phyloP scores from a whole-genome alignment of 2,888 invertebrate genomes.

The Stramonita haemastoma region DNA sequence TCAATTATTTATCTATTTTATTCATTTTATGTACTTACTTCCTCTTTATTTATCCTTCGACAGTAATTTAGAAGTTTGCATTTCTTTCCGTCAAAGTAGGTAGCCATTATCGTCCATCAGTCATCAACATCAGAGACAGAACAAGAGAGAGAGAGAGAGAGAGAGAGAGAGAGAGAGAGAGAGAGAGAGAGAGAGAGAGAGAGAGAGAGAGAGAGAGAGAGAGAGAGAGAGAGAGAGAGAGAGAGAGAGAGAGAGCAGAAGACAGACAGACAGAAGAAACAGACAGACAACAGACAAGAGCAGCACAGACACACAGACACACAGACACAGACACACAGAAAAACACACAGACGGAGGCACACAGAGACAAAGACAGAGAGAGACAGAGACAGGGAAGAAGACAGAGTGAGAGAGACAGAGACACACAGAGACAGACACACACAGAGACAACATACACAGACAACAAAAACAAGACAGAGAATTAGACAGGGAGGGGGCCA shows the following conservation, averaged over 20 bases:
- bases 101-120: not conserved
- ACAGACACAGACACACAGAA: not conserved
- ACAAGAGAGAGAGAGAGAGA: not conserved
- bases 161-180: slow-evolving; percentile 4
- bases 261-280: not conserved
- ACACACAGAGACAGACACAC: not conserved
- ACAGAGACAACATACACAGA: not conserved
- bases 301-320: too few species aligned
- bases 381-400: not conserved
- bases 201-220: slow-evolving; percentile 19
- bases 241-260: slow-evolving; percentile 7
- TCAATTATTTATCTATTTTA: too few species aligned
- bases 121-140: not conserved
- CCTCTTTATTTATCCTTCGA: too few species aligned
- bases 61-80: too few species aligned
- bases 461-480: not conserved
- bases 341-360: not conserved
- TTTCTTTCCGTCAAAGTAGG: too few species aligned
- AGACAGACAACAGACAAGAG: not conserved
- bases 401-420: not conserved
- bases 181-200: not conserved
- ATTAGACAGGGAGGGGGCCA: not conserved
- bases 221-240: not conserved
- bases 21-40: too few species aligned
- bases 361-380: not conserved